Conservation (phyloP, 2,113 vertebrate genomes). For the Amazona vittata region DNA sequence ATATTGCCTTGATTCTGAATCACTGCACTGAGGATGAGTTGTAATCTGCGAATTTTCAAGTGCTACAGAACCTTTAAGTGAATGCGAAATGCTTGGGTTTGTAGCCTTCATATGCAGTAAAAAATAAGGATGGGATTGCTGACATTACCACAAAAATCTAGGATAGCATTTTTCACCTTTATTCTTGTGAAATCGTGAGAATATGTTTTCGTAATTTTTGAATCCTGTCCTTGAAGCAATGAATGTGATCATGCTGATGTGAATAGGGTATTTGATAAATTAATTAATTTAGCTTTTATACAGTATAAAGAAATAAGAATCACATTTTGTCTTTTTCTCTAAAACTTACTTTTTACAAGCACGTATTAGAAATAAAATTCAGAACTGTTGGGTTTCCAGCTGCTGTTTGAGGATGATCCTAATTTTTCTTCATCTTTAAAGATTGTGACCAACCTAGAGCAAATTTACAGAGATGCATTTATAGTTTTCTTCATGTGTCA, state of each 20-base stretch:
- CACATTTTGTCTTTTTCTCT: constrained; percentile 45
- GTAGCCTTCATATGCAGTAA: background rate
- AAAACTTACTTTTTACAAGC: constrained; percentile 49
- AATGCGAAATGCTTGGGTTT: background rate
- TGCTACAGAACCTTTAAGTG: background rate
- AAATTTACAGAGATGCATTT: background rate
- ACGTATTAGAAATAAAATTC: background rate
- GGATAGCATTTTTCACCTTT: constrained; percentile 5
- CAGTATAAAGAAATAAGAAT: constrained; percentile 37
- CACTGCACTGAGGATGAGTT: background rate
- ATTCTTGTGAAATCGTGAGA: background rate
- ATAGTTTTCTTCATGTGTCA: background rate
- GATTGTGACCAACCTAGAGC: background rate
- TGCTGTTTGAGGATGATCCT: background rate
- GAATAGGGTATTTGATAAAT: constrained; percentile 53
- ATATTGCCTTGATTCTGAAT: background rate
- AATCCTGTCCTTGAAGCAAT: background rate
- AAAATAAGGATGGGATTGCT: background rate
- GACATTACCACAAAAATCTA: background rate
- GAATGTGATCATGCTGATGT: background rate
- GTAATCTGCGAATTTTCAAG: background rate
- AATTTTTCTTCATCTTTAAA: background rate
- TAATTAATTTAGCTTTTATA: constrained; percentile 22
- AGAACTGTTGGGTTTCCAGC: background rate
- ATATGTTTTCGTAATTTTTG: background rate